Evolutionary conservation across 2,113 vertebrate species (phyloP), one percentile per base, ranked within the genome.

Genomic region (Hirundichthys speculiger): DNA sequence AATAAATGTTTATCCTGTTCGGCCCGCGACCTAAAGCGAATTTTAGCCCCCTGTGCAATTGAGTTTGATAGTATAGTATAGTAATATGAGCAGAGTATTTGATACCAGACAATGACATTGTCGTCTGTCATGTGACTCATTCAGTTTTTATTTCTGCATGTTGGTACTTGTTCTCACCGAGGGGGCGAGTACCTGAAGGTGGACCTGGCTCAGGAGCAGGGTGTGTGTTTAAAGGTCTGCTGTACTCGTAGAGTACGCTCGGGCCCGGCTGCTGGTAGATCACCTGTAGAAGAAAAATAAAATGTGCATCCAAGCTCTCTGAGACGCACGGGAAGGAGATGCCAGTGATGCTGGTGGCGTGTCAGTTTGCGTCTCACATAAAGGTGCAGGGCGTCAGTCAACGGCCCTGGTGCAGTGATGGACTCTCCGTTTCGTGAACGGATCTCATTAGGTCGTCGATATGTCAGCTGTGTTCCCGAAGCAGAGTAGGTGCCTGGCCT

Each of bases 401-500:
- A 93, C 3, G 96, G 96, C 13, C 96, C 96, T 2, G 93, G 92
- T 3, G 96, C 95, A 48, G 94, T 69, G 69, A 98, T 96, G 0
- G 96, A 96, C 83, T 98, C 96, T 30, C 96, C 96, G 0, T 86
- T 93, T 0, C 93, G 95, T 82, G 95, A 96, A 14, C 95, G 95
- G 66, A 98, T 96, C 81, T 98, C 96, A 48, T 98, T 98, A 12
- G 96, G 96, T 51, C 96, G 91, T 34, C 92, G 92, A 34, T 98
- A 98, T 2, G 88, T 94, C 85, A 98, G 93, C 92, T 93, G 89
- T 0, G 96, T 96, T 38, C 96, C 96, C 25, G 90, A 92, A 0
- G 94, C 95, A 20, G 89, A 89, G 0, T 95, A 94, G 54, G 92
- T 85, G 3, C 96, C 96, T 0, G 96, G 96, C 6, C 95, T 93